Evolutionary conservation across 2,888 invertebrate genomes (phyloP).

Genomic region (Pimpla rufipes): DNA sequence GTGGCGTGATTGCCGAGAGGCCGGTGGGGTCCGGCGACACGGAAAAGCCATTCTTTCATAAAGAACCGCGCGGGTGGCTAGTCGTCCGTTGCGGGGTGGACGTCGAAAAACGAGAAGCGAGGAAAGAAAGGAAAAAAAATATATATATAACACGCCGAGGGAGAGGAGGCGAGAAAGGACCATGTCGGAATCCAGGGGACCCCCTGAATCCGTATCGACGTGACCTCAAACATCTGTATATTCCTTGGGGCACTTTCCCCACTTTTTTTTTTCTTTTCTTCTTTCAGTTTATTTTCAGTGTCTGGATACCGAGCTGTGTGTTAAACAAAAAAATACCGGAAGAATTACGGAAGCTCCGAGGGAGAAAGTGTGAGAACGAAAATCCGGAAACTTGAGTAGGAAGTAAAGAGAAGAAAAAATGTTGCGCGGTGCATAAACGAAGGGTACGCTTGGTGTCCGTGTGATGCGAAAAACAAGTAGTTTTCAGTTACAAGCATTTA

Average conservation of each 20-base stretch:
- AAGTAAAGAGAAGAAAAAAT: no score
- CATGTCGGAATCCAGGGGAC: constrained; percentile 46
- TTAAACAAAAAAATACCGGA: neutral
- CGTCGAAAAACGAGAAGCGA: constrained; percentile 35
- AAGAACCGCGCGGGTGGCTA: constrained; percentile 52
- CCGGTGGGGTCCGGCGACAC: constrained; percentile 78
- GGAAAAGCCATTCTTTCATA: constrained; percentile 83
- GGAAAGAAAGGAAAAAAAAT: no score
- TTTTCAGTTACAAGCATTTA: no score
- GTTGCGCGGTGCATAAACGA: no score
- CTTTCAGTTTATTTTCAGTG: neutral
- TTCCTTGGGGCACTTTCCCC: constrained; percentile 42
- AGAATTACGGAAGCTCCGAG: no score
- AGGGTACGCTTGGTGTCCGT: no score
- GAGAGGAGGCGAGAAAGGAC: constrained; percentile 11
- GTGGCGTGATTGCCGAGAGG: constrained; percentile 53
- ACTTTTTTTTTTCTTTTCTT: constrained; percentile 12
- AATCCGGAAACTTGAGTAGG: no score
- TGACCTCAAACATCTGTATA: constrained; percentile 70
- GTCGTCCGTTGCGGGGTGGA: constrained; percentile 22
- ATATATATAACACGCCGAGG: no score
- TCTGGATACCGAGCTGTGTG: neutral
- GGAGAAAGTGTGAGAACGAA: no score
- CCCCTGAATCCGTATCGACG: constrained; percentile 69
- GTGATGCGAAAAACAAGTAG: no score